Percentiles rank a stretch among this genome's conserved stretches.
These are phyloP conservation scores for Halesus radiatus DNA, from an alignment of 1,140 invertebrate genomes.

Conservation along the genomic window DNA sequence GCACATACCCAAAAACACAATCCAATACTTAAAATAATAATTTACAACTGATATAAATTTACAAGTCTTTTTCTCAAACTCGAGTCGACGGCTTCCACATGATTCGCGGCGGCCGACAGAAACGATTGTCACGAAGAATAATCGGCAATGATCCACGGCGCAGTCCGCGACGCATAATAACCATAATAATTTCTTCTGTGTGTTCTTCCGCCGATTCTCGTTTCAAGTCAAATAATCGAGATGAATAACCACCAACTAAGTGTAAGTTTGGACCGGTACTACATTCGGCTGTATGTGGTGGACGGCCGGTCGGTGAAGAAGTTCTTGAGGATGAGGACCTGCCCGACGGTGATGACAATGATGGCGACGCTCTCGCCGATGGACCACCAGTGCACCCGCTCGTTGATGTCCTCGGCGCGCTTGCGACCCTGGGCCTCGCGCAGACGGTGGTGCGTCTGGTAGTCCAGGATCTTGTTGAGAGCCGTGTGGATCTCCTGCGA, in stretches of 20 bases:
- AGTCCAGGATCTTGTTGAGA: conserved; percentile 89
- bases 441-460: conserved; percentile 96
- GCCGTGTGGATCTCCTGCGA: conserved; percentile 90
- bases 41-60: conserved; percentile 30
- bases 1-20: neutral
- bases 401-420: conserved; percentile 95
- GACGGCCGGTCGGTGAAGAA: conserved; percentile 91
- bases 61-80: conserved; percentile 36
- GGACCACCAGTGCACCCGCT: conserved; percentile 94
- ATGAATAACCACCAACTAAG: neutral
- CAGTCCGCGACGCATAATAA: neutral
- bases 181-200: neutral
- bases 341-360: conserved; percentile 86
- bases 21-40: conserved; percentile 19
- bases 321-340: conserved; percentile 93
- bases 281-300: conserved; percentile 48
- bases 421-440: conserved; percentile 94
- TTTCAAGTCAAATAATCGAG: neutral
- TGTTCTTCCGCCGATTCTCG: neutral
- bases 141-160: neutral
- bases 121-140: no score
- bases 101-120: neutral
- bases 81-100: neutral
- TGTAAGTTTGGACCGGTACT: conserved; percentile 17
- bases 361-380: conserved; percentile 89